Percentiles rank a stretch among this genome's conserved stretches.
Evolutionary conservation across 2,888 invertebrate genomes (phyloP).

Genomic region (Scaptomyza tumidula): DNA sequence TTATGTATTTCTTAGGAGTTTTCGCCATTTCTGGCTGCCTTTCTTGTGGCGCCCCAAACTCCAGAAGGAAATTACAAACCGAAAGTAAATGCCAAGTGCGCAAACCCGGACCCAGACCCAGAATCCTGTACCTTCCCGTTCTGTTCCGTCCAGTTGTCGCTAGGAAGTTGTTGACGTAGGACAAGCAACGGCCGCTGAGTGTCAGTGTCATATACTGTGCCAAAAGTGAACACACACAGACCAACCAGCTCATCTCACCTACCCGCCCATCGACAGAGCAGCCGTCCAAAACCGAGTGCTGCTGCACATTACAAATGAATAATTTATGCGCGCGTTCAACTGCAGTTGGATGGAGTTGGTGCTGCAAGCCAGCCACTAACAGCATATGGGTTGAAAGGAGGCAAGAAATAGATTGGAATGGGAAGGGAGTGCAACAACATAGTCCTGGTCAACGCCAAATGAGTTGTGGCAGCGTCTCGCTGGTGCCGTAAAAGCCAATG

Average conservation of each 20-base stretch:
- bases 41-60: slow-evolving; percentile 67
- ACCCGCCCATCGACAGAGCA: background rate
- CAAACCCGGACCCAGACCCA: slow-evolving; percentile 20
- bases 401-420: slow-evolving; percentile 3
- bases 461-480: slow-evolving; percentile 74
- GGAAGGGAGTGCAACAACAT: slow-evolving; percentile 23
- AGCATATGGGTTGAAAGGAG: slow-evolving; percentile 10
- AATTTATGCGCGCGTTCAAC: slow-evolving; percentile 75
- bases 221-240: slow-evolving; percentile 73
- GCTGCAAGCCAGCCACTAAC: slow-evolving; percentile 50
- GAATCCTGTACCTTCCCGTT: background rate
- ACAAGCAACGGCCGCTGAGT: slow-evolving; percentile 69
- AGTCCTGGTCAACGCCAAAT: slow-evolving; percentile 74
- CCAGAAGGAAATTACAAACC: slow-evolving; percentile 79
- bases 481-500: slow-evolving; percentile 70
- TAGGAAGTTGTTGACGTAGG: slow-evolving; percentile 78
- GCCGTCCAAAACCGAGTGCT: slow-evolving; percentile 31
- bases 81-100: slow-evolving; percentile 77
- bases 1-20: slow-evolving; percentile 60
- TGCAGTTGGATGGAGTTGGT: slow-evolving; percentile 71
- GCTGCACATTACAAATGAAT: slow-evolving; percentile 80
- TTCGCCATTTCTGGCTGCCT: slow-evolving; percentile 58
- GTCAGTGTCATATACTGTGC: slow-evolving; percentile 80
- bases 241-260: background rate
- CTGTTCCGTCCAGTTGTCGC: slow-evolving; percentile 28